Percentiles rank a stretch among this genome's conserved stretches.
Conservation (phyloP, 2,888 invertebrate genomes). For the Phanerotoma sp. region DNA sequence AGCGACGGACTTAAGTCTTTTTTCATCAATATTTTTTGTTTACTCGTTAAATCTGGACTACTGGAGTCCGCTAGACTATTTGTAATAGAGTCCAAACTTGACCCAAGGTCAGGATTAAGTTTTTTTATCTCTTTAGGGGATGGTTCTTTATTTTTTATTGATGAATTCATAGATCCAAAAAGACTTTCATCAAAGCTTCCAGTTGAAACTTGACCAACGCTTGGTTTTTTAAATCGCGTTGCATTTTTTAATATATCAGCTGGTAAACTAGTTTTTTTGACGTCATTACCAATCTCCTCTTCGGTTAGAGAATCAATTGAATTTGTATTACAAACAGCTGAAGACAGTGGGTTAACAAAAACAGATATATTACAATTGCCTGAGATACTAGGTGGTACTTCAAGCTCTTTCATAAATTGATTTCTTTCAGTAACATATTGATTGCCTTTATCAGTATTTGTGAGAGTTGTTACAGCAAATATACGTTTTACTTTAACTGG, state of each 20-base stretch:
- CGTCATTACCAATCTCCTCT: slow-evolving; percentile 40
- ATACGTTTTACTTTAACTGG: slow-evolving; percentile 59
- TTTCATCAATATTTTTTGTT: slow-evolving; percentile 18
- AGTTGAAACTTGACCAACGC: slow-evolving; percentile 48
- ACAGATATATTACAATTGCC: slow-evolving; percentile 64
- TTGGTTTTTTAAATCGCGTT: slow-evolving; percentile 51
- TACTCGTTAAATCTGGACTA: slow-evolving; percentile 47
- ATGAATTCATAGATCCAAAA: slow-evolving; percentile 46
- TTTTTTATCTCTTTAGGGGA: slow-evolving; percentile 48
- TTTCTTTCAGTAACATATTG: slow-evolving; percentile 58
- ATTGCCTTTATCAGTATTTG: slow-evolving; percentile 54
- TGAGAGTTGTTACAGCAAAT: slow-evolving; percentile 61
- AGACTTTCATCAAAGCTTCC: slow-evolving; percentile 53
- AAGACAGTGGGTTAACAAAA: slow-evolving; percentile 66
- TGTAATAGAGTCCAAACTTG: slow-evolving; percentile 52
- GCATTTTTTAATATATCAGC: slow-evolving; percentile 51
- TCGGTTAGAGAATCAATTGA: slow-evolving; percentile 54
- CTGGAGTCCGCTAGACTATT: slow-evolving; percentile 54
- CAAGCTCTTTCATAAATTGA: slow-evolving; percentile 57
- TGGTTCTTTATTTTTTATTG: not conserved
- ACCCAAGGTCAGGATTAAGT: slow-evolving; percentile 47
- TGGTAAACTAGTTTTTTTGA: slow-evolving; percentile 39
- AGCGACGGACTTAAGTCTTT: slow-evolving; percentile 25
- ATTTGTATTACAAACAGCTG: slow-evolving; percentile 49
- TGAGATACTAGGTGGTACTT: slow-evolving; percentile 60